Percentiles rank a stretch among this genome's conserved stretches.
These are phyloP conservation scores for Strigops habroptila DNA, from an alignment of 2,113 vertebrate species.

Conservation along the genomic window DNA sequence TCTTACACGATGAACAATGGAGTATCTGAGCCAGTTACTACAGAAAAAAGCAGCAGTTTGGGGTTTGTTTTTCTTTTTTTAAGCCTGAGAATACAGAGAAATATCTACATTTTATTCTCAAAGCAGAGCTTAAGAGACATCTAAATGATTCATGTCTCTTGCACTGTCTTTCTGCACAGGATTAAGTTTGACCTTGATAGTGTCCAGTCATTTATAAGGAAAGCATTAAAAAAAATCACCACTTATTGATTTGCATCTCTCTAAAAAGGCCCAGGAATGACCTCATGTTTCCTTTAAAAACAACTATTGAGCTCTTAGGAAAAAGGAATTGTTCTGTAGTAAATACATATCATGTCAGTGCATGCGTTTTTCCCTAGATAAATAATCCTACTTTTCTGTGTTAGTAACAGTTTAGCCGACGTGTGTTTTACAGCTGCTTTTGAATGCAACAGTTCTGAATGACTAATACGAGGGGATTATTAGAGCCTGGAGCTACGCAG, in stretches of 20 bases:
- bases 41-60: neutral
- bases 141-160: neutral
- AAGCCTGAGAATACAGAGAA: neutral
- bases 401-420: conserved; percentile 19
- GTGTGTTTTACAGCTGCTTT: conserved; percentile 51
- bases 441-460: neutral
- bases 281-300: neutral
- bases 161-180: neutral
- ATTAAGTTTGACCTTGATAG: conserved; percentile 36
- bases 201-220: conserved; percentile 18
- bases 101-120: conserved; percentile 6
- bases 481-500: neutral
- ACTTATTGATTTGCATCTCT: conserved; percentile 34
- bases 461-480: conserved; percentile 8
- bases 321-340: neutral
- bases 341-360: neutral
- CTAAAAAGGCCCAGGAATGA: neutral
- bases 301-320: neutral
- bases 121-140: neutral
- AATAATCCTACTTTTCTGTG: conserved; percentile 7
- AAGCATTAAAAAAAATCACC: neutral
- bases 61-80: neutral
- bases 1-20: neutral
- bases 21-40: neutral
- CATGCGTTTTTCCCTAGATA: neutral